A percentile compares a stretch with the other conserved stretches of the same genome.
These are phyloP conservation scores for Congeria kusceri DNA, from an alignment of 2,888 invertebrate species.

Conservation along the genomic window DNA sequence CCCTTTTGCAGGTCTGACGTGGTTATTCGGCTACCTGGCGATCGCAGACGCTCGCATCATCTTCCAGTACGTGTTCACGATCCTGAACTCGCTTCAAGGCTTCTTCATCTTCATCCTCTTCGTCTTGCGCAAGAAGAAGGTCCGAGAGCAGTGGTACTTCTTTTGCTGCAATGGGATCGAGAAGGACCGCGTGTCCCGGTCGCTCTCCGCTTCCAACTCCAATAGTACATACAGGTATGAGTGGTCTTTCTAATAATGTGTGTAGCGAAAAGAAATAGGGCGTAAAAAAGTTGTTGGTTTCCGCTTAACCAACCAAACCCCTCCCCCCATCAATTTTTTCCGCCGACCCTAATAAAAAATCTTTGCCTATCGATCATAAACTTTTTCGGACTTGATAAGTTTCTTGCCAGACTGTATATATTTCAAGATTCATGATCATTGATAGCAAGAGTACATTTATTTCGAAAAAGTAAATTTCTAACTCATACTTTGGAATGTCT, in stretches of 20 bases:
- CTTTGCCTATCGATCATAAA: no score
- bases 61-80: slow-evolving; percentile 84
- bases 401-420: no score
- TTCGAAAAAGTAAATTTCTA: no score
- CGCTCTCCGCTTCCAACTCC: slow-evolving; percentile 71
- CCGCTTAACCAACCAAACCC: background rate
- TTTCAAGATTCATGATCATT: no score
- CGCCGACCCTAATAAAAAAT: no score
- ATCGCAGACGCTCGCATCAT: slow-evolving; percentile 77
- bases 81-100: slow-evolving; percentile 78
- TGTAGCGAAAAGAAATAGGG: background rate
- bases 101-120: slow-evolving; percentile 79
- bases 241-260: background rate
- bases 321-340: background rate
- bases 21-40: slow-evolving; percentile 84
- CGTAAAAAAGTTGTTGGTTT: no score
- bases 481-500: no score
- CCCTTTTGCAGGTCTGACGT: slow-evolving; percentile 79
- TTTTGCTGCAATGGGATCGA: slow-evolving; percentile 67
- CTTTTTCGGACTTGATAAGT: no score
- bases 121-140: slow-evolving; percentile 76
- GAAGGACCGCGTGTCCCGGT: slow-evolving; percentile 63
- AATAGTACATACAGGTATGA: slow-evolving; percentile 65
- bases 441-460: no score
- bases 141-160: slow-evolving; percentile 78